Conservation (phyloP, 2,113 vertebrate species). For the Bos indicus region DNA sequence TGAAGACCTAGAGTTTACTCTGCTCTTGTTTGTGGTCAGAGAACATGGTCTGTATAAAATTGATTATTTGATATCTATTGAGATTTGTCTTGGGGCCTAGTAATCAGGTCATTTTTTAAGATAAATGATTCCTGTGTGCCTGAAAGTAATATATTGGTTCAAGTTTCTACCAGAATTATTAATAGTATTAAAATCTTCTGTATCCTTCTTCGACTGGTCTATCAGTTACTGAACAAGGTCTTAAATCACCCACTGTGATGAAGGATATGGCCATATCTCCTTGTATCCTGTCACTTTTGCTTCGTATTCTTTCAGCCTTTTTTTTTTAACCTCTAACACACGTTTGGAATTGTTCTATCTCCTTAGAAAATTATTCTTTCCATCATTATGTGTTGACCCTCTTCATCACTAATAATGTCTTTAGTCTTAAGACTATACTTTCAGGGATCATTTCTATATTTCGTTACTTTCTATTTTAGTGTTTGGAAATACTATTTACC, state of each 20-base stretch:
- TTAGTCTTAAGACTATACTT: neutral
- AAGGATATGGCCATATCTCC: neutral
- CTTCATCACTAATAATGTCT: neutral
- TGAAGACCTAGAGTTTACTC: neutral
- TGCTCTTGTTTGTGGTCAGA: neutral
- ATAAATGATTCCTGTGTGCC: neutral
- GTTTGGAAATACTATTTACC: neutral
- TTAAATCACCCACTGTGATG: neutral
- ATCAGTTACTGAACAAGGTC: neutral
- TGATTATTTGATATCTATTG: neutral
- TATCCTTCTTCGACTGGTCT: neutral
- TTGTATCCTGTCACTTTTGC: neutral
- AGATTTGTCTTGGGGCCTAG: neutral
- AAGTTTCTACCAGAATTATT: neutral
- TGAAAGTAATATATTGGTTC: neutral
- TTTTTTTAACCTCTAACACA: neutral
- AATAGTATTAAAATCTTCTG: neutral
- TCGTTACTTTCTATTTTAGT: neutral
- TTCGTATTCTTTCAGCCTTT: neutral
- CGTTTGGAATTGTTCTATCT: neutral
- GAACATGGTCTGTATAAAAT: neutral
- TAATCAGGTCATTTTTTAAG: neutral
- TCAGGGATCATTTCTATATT: neutral
- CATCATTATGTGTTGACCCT: neutral
- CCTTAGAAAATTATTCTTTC: neutral